Base-by-base conservation (phyloP, 2,888 invertebrate species). In the Creontiades dilutus region DNA sequence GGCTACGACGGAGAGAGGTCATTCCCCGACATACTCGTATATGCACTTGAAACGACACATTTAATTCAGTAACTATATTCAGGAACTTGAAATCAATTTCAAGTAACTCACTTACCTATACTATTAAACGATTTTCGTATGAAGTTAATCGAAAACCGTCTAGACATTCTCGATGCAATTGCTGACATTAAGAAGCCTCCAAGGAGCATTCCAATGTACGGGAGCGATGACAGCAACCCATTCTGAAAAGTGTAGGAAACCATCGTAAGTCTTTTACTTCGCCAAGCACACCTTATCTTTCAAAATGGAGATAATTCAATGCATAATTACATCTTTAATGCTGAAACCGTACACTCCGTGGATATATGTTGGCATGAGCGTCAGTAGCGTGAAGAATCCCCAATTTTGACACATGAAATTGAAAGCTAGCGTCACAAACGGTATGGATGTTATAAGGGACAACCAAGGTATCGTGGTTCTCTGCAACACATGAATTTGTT, bases 351-450 rank as follows among this genome's bases (percentile, higher is more conserved):
- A 94, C 4, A 97, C 95, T 80, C 95, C 94, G 92, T 95, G 95
- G 95, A 97, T 96, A 92, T 97, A 97, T 0, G 96, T 95, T 0
- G 97, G 97, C 92, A 97, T 96, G 93, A 97, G 96, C 0, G 97
- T 97, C 0, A 97, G 94, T 47, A 97, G 93, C 47, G 96, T 97
- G 96, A 97, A 97, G 93, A 96, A 97, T 47, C 97, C 97, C 95
- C 97, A 96, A 92, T 95, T 96, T 92, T 97, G 96, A 0, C 96
- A 95, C 91, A 95, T 95, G 92, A 97, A 97, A 0, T 96, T 95
- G 0, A 96, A 92, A 0, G 96, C 93, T 7, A 97, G 94, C 0
- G 97, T 95, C 95, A 96, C 95, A 93, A 96, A 95, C 0, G 96
- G 96, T 0, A 94, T 91, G 0, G 96, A 96, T 0, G 94, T 95